These are phyloP conservation scores for Trematomus bernacchii DNA, from an alignment of 2,797 vertebrate species.

Conservation along the genomic window DNA sequence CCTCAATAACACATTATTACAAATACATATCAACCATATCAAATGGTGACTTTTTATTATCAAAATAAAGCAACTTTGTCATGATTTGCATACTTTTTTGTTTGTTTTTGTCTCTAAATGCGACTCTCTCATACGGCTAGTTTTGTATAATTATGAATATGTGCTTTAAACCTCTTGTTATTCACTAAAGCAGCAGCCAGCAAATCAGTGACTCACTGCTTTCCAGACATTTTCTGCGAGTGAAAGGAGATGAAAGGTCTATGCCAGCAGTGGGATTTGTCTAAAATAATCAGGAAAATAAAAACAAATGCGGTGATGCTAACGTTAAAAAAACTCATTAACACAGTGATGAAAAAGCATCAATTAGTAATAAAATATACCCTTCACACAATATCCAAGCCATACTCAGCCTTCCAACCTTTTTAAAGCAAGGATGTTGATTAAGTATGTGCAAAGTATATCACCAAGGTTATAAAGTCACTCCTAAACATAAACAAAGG, in stretches of 20 bases:
- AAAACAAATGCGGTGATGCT: background rate
- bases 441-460: background rate
- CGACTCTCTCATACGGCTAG: background rate
- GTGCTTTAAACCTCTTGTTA: slow-evolving; percentile 1
- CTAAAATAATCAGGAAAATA: slow-evolving; percentile 21
- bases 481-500: slow-evolving; percentile 22
- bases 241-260: slow-evolving; percentile 21
- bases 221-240: background rate
- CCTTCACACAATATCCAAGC: background rate
- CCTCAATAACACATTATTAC: background rate
- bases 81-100: no score
- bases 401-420: background rate
- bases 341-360: slow-evolving; percentile 6
- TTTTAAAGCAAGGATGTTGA: background rate
- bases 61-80: background rate
- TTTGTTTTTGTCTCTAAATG: no score
- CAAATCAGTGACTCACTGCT: slow-evolving; percentile 16
- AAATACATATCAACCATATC: background rate
- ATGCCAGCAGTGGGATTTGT: slow-evolving; percentile 19
- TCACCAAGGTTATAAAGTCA: slow-evolving; percentile 7
- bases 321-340: background rate
- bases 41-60: background rate
- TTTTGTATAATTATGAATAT: background rate
- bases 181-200: slow-evolving; percentile 17
- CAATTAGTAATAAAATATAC: background rate